Evolutionary conservation across 2,113 vertebrate genomes (phyloP).

Genomic region (Bolborhynchus lineola): DNA sequence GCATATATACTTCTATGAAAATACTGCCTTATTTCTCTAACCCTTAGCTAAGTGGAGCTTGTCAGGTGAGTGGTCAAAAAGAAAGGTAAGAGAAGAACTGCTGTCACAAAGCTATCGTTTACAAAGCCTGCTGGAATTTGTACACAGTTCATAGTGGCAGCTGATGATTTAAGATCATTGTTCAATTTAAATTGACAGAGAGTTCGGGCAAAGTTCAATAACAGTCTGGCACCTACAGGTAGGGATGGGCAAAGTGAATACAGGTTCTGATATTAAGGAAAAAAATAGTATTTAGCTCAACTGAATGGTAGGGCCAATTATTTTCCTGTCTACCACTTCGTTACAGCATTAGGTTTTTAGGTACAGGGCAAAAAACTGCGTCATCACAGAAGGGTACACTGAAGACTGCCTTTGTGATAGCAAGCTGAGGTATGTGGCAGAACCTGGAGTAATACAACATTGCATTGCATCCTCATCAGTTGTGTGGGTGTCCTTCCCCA

Average conservation of each 20-base stretch:
- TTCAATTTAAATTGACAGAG: neutral
- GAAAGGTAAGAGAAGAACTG: neutral
- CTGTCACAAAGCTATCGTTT: neutral
- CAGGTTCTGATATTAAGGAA: neutral
- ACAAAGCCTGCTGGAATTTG: neutral
- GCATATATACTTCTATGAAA: neutral
- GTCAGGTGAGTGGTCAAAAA: neutral
- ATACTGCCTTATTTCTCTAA: neutral
- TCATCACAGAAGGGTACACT: neutral
- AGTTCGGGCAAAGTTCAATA: neutral
- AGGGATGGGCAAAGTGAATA: neutral
- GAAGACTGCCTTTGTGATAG: neutral
- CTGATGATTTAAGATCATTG: neutral
- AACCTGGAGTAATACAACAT: neutral
- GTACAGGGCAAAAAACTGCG: neutral
- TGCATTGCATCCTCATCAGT: neutral
- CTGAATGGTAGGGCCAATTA: neutral
- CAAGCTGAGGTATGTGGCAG: accelerated
- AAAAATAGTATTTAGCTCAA: neutral
- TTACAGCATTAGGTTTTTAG: neutral
- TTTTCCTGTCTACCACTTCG: neutral
- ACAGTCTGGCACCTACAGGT: neutral
- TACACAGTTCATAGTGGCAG: neutral
- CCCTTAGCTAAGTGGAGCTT: neutral
- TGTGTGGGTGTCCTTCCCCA: neutral